Evolutionary conservation across 2,888 invertebrate genomes (phyloP), one percentile per base, ranked within the genome.

Genomic region (Melikaiella ostensackeni): DNA sequence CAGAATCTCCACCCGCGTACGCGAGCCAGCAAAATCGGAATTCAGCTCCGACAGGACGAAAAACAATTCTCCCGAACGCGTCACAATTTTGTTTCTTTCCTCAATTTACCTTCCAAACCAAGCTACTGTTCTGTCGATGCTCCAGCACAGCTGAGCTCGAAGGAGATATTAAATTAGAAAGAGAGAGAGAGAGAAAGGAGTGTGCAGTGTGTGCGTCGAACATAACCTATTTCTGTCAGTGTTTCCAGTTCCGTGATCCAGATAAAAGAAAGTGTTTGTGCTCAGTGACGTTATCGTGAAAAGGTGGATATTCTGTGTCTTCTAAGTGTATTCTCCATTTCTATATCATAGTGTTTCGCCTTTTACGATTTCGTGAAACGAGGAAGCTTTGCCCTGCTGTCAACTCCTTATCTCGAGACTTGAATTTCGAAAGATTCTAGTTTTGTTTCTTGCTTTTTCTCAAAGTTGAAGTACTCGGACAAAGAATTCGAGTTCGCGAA

Each of bases 111-210:
- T 75, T 13, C 61, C 38, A 42, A 21, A 4, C 6, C 21, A n/a
- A 21, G n/a, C 35, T 27, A 21, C 19, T 46, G 24, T 59, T 24
- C 24, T 11, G 27, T 61, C 59, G 38, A 46, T 33, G 62, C 46
- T 46, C 11, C 30, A 42, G 59, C 75, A 75, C 75, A 75, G 75
- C 75, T 75, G 75, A 75, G 75, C 50, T 24, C 24, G 33, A 21
- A 35, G 5, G 38, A 35, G 74, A 74, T 19, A 74, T 19, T 59
- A 33, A 74, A 24, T 38, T 16, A 59, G 42, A 75, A 24, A 35
- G 42, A 74, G 74, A 38, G 74, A 35, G 42, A 74, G 74, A 38
- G 74, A 55, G 42, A 33, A 21, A n/a, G 9, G 19, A 27, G 21
- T 33, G 19, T 27, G 38, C n/a, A 30, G 59, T 59, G 75, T 46